Conservation (phyloP, 2,113 vertebrate genomes). For the Megalops atlanticus region DNA sequence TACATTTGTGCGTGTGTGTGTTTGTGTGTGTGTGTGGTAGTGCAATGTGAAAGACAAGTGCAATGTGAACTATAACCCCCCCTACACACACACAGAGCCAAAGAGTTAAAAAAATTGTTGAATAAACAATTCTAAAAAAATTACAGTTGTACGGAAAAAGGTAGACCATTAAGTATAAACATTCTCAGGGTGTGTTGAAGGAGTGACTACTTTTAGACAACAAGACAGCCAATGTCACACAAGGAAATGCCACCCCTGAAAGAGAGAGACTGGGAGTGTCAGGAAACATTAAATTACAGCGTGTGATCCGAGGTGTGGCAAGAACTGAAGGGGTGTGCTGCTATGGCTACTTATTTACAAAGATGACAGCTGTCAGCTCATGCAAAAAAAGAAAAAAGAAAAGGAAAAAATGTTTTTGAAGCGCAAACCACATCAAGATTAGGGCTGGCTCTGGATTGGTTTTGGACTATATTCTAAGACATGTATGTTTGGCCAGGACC, state of each 20-base stretch:
- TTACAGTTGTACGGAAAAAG: constrained; percentile 41
- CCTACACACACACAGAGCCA: background rate
- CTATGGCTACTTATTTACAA: constrained; percentile 24
- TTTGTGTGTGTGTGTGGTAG: constrained; percentile 25
- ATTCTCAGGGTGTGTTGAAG: constrained; percentile 53
- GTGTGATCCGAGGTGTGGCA: constrained; percentile 41
- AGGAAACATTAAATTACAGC: constrained; percentile 59
- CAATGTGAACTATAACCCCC: constrained; percentile 12
- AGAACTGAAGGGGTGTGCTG: constrained; percentile 35
- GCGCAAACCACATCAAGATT: background rate
- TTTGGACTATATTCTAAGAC: background rate
- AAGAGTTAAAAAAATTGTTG: background rate
- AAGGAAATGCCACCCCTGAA: constrained; percentile 49
- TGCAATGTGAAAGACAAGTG: background rate
- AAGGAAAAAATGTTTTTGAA: background rate
- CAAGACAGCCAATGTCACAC: constrained; percentile 41
- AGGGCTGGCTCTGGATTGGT: background rate
- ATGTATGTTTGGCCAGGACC: background rate
- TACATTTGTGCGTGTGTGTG: background rate
- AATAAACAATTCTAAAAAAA: constrained; percentile 1
- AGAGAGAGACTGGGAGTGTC: constrained; percentile 48
- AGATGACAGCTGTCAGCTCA: background rate
- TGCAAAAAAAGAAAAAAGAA: background rate
- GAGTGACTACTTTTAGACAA: constrained; percentile 57
- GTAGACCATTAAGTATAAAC: constrained; percentile 45